These are phyloP conservation scores for Rhinella marina DNA, from an alignment of 2,797 vertebrate genomes.

Conservation along the genomic window DNA sequence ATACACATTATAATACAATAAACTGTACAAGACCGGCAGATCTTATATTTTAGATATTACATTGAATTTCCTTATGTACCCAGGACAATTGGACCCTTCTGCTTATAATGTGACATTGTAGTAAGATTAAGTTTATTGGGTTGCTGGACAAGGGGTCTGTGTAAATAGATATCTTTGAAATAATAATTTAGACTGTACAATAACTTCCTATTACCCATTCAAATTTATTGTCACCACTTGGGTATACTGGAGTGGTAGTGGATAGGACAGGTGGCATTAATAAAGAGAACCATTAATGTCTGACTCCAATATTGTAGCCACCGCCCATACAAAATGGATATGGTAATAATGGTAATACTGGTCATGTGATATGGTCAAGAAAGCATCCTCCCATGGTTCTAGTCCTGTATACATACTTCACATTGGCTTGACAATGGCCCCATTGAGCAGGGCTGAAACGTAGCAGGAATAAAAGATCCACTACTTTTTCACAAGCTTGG, in stretches of 20 bases:
- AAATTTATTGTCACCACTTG: background rate
- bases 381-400: too few relatives aligned
- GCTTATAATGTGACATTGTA: background rate
- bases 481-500: too few relatives aligned
- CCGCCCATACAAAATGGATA: background rate
- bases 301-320: background rate
- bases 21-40: background rate
- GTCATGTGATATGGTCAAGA: background rate
- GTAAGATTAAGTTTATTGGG: background rate
- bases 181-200: background rate
- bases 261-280: background rate
- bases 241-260: background rate
- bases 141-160: background rate
- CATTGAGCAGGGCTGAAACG: too few relatives aligned
- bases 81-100: background rate
- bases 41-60: slow-evolving; percentile 1
- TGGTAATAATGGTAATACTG: background rate
- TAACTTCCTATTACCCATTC: background rate
- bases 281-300: background rate
- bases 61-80: background rate
- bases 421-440: too few relatives aligned
- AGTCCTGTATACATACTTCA: too few relatives aligned
- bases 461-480: too few relatives aligned
- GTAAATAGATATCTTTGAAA: background rate
- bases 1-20: background rate